phyloP scores from a whole-genome alignment of 2,797 vertebrate species.

The Chromis chromis region DNA sequence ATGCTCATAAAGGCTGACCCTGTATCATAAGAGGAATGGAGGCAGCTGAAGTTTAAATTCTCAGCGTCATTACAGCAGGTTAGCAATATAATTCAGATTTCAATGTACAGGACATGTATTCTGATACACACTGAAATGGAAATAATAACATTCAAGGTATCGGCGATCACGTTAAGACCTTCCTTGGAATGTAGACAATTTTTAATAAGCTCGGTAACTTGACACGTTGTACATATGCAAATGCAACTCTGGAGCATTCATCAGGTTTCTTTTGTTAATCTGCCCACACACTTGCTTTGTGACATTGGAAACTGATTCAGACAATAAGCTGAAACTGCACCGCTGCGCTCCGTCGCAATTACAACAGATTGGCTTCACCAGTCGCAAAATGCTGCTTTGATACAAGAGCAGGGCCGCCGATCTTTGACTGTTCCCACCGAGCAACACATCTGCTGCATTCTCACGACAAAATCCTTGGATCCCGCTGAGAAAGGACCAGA shows the following conservation, averaged over 20 bases:
- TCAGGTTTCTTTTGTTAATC: conserved; percentile 51
- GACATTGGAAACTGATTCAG: conserved; percentile 53
- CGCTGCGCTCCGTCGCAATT: conserved; percentile 27
- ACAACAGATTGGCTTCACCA: conserved; percentile 51
- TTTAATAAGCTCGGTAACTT: conserved; percentile 18
- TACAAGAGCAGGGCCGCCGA: conserved; percentile 30
- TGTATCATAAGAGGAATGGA: background rate
- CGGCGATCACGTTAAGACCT: conserved; percentile 17
- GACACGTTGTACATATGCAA: conserved; percentile 47
- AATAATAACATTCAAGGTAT: background rate
- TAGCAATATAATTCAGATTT: too few relatives aligned
- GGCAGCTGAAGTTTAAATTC: background rate
- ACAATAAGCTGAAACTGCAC: conserved; percentile 38
- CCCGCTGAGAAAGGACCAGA: conserved; percentile 8
- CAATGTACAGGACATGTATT: background rate
- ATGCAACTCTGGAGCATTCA: conserved; percentile 25
- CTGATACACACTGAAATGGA: background rate
- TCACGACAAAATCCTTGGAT: conserved; percentile 18
- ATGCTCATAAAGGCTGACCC: conserved; percentile 2
- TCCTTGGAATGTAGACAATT: conserved; percentile 16
- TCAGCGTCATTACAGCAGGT: too few relatives aligned
- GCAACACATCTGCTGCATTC: conserved; percentile 40
- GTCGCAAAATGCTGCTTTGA: conserved; percentile 52
- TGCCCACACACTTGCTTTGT: conserved; percentile 55
- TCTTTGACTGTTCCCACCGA: conserved; percentile 42